Evolutionary conservation across 2,113 vertebrate species (phyloP), one percentile per base, ranked within the genome.

Genomic region (Zosterops japonicus): DNA sequence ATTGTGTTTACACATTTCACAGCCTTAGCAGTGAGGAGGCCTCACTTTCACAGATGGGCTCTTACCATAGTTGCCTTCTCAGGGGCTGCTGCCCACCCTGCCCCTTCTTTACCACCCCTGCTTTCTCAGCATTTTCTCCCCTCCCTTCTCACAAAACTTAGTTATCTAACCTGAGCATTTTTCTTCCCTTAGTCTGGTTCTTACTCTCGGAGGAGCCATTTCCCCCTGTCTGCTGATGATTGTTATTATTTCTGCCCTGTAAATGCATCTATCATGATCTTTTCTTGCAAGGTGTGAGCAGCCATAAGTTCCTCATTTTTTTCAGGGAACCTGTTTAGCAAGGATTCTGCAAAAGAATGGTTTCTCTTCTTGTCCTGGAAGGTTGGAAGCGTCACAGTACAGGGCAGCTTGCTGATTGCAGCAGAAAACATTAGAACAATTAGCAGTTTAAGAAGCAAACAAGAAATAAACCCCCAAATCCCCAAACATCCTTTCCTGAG

Each of bases 201-300:
- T 64, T 75, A 5, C 57, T 89, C 89, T 91, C 50, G 0, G 61
- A 87, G 70, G 69, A 92, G 36, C 23, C 31, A 46, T 85, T 95
- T 91, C 57, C 57, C 61, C 50, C 70, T 65, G 23, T 53, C 77
- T 84, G 3, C 53, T 84, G 65, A 61, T 82, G 77, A 49, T 49
- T 44, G 53, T 78, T 94, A 83, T 44, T 89, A 57, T 59, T 87
- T 91, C 63, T 95, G 87, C 63, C 89, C 81, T 84, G 77, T 79
- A 94, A 91, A 63, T 41, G 53, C 57, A 72, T 84, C 41, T 64
- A 65, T 82, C 81, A 69, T 57, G 65, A 49, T 87, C 77, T 87
- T 81, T 76, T 61, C 57, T 90, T 91, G 89, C 84, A 84, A 82
- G 42, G 27, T 36, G 2, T 9, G 4, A 93, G 71, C 72, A 91